Evolutionary conservation across 2,888 invertebrate genomes (phyloP).

Genomic region (Drosophila merina): DNA sequence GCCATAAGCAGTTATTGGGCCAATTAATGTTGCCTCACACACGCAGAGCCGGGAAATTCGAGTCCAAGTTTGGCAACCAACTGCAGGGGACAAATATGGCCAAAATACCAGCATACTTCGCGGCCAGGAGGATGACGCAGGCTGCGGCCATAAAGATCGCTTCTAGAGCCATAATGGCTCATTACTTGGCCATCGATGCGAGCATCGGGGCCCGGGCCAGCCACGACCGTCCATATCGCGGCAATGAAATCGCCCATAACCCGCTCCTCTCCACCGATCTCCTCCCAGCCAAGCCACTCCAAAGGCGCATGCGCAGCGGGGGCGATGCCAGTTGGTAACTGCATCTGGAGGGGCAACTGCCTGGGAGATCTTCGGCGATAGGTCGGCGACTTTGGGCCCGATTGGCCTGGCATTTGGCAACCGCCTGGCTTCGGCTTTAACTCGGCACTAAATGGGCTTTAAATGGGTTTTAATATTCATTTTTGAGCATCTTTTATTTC

Average conservation of each 20-base stretch:
- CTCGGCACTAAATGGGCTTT: conserved; percentile 6
- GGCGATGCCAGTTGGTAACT: conserved; percentile 27
- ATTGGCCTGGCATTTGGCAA: conserved; percentile 56
- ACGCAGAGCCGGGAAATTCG: conserved; percentile 36
- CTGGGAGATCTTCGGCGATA: conserved; percentile 39
- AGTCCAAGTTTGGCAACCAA: conserved; percentile 42
- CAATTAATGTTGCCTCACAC: conserved; percentile 63
- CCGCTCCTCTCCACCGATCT: conserved; percentile 3
- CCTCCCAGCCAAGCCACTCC: conserved; percentile 30
- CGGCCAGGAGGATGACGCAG: conserved; percentile 14
- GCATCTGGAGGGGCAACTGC: conserved; percentile 9
- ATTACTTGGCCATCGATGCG: conserved; percentile 65
- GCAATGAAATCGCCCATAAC: conserved; percentile 44
- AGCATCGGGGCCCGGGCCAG: conserved; percentile 42
- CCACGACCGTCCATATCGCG: conserved; percentile 60
- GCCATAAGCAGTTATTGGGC: conserved; percentile 49
- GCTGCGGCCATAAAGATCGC: conserved; percentile 51
- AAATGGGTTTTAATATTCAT: conserved; percentile 8
- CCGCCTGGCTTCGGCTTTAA: conserved; percentile 29
- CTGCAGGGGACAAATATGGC: conserved; percentile 71
- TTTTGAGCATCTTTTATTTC: neutral
- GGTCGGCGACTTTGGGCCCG: conserved; percentile 45
- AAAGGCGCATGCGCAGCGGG: conserved; percentile 57
- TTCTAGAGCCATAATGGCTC: conserved; percentile 63
- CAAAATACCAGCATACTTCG: conserved; percentile 50